Percentiles rank a stretch among this genome's conserved stretches.
phyloP scores from a whole-genome alignment of 2,113 vertebrate genomes.

The Myanophis thanlyinensis region DNA sequence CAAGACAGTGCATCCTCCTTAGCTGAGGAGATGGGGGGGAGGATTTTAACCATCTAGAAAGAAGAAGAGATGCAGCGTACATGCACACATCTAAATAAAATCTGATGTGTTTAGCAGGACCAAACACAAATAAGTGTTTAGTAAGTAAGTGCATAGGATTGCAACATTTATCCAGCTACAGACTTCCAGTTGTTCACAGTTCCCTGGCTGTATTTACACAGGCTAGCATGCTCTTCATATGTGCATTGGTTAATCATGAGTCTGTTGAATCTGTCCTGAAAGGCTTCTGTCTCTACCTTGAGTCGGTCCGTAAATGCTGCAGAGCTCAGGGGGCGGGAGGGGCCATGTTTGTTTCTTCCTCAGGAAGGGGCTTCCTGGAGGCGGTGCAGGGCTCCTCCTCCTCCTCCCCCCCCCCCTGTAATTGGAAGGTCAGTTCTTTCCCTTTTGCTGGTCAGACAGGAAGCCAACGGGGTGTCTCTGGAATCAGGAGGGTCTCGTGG shows the following conservation, averaged over 20 bases:
- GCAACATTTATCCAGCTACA: background rate
- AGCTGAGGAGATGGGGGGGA: background rate
- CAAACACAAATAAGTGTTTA: background rate
- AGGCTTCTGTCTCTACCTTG: background rate
- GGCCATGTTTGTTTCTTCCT: background rate
- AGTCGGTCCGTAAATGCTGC: background rate
- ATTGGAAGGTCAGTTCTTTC: conserved; percentile 30
- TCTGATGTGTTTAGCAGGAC: background rate
- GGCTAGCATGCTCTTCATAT: background rate
- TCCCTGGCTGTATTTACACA: background rate
- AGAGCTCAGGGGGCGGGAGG: background rate
- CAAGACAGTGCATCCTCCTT: background rate
- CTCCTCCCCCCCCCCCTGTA: no score
- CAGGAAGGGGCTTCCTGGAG: background rate
- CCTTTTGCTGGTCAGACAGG: conserved; percentile 37
- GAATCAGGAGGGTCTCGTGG: conserved; percentile 36
- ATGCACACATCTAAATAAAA: background rate
- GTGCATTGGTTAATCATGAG: background rate
- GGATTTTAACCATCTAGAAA: background rate
- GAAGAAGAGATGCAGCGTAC: background rate
- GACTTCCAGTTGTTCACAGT: background rate
- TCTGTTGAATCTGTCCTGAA: background rate
- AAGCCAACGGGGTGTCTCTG: conserved; percentile 25
- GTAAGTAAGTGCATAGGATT: background rate
- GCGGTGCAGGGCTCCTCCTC: background rate